Conservation (phyloP, 2,888 invertebrate genomes). For the Caenorhabditis sulstoni region DNA sequence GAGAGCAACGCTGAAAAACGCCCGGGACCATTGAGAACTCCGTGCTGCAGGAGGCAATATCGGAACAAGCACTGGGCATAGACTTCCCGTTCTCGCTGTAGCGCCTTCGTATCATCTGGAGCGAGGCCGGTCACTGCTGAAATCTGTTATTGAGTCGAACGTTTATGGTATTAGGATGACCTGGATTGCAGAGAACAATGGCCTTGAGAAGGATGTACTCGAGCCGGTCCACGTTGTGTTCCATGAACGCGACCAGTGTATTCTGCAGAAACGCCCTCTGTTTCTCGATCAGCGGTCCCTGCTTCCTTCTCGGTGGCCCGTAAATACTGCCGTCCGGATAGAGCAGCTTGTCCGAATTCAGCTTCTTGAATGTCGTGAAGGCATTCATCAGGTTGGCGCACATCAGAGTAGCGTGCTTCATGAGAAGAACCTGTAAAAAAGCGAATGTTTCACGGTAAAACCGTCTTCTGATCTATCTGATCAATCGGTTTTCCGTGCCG, state of each 20-base stretch:
- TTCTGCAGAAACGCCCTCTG: constrained; percentile 40
- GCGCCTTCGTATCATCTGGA: constrained; percentile 12
- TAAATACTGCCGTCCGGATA: constrained; percentile 43
- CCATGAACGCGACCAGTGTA: constrained; percentile 24
- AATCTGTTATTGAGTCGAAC: background rate
- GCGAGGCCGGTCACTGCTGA: constrained; percentile 9
- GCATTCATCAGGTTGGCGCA: constrained; percentile 38
- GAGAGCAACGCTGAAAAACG: constrained; percentile 26
- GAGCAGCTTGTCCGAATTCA: constrained; percentile 26
- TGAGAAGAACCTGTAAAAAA: constrained; percentile 13
- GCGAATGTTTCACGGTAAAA: background rate
- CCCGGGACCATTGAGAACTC: constrained; percentile 27
- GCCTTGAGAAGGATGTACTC: constrained; percentile 40
- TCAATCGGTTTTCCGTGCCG: background rate
- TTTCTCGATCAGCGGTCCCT: constrained; percentile 26
- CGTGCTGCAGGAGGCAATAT: constrained; percentile 37
- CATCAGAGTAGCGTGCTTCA: constrained; percentile 21
- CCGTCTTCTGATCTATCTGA: background rate
- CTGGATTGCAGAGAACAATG: constrained; percentile 36
- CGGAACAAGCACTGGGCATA: constrained; percentile 34
- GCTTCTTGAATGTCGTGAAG: constrained; percentile 23
- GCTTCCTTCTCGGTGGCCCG: constrained; percentile 28
- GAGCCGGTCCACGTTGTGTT: constrained; percentile 22
- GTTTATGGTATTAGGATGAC: background rate
- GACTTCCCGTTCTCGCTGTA: constrained; percentile 32